Evolutionary conservation across 1,140 invertebrate genomes (phyloP).

Genomic region (Drosophila nikananu): DNA sequence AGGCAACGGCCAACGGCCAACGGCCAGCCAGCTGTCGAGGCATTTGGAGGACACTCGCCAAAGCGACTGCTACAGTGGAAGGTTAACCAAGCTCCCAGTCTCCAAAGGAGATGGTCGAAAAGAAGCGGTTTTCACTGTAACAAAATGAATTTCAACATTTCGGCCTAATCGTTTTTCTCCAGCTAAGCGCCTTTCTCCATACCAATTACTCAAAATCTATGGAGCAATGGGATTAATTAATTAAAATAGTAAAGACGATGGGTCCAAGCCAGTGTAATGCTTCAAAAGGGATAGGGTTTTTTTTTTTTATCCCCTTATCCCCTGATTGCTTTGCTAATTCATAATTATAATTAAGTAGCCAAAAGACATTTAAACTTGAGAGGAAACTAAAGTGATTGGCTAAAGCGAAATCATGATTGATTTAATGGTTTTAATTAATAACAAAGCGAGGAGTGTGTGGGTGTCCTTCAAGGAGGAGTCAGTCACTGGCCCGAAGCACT

Average conservation of each 20-base stretch:
- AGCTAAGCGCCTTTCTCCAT: slow-evolving; percentile 12
- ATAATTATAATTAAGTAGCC: slow-evolving; percentile 4
- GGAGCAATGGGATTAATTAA: slow-evolving; percentile 45
- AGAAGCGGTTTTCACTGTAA: background rate
- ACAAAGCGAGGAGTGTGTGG: background rate
- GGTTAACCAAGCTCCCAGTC: background rate
- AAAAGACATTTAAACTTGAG: background rate
- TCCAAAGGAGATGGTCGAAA: background rate
- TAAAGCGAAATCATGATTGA: slow-evolving; percentile 9
- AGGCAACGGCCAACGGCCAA: background rate
- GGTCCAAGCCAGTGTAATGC: background rate
- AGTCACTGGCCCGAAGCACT: background rate
- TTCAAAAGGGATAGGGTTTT: background rate
- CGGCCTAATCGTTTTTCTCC: slow-evolving; percentile 25
- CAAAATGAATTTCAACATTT: slow-evolving; percentile 3
- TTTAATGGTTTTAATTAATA: slow-evolving; percentile 31
- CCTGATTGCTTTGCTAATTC: background rate
- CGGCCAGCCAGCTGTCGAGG: slow-evolving; percentile 14
- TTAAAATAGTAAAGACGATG: slow-evolving; percentile 27
- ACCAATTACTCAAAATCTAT: slow-evolving; percentile 46
- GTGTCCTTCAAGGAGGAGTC: slow-evolving; percentile 5
- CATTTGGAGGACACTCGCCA: slow-evolving; percentile 33
- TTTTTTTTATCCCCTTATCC: background rate
- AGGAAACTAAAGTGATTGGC: background rate
- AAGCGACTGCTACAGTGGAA: slow-evolving; percentile 7